Percentiles rank a stretch among this genome's conserved stretches.
Conservation (phyloP, 64 coral and sea anemone species). For the Platygyra sinensis region DNA sequence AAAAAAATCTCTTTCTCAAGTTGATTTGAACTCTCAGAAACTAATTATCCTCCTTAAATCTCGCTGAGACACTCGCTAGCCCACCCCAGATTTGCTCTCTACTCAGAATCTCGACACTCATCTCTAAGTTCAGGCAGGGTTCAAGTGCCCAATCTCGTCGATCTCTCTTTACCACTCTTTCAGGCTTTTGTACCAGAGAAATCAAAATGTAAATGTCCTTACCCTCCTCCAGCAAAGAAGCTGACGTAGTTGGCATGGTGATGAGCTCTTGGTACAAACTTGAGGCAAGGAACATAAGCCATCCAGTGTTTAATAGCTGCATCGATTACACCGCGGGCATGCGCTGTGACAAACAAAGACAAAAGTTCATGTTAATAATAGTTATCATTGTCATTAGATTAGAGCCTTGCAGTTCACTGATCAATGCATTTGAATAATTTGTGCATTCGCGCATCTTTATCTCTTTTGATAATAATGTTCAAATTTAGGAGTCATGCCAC, state of each 20-base stretch:
- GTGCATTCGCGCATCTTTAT: not conserved
- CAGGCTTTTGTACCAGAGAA: too few relatives aligned
- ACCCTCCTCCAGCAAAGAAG: slow-evolving; percentile 81
- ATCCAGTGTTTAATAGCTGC: slow-evolving; percentile 71
- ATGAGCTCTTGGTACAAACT: slow-evolving; percentile 16
- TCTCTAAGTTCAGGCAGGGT: too few relatives aligned
- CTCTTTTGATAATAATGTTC: not conserved
- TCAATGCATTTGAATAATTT: not conserved
- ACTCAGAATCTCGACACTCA: too few relatives aligned
- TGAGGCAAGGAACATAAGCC: slow-evolving; percentile 72
- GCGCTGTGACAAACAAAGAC: slow-evolving; percentile 37
- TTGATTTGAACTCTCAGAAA: too few relatives aligned
- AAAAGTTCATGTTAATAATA: not conserved
- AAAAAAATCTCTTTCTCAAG: too few relatives aligned
- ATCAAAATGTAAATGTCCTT: not conserved
- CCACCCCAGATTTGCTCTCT: too few relatives aligned
- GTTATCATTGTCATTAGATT: not conserved
- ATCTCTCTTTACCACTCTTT: too few relatives aligned
- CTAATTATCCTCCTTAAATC: too few relatives aligned
- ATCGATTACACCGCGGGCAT: slow-evolving; percentile 51
- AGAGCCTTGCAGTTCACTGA: not conserved
- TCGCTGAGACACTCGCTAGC: too few relatives aligned
- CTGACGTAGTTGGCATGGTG: slow-evolving; percentile 45
- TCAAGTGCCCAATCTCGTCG: too few relatives aligned
- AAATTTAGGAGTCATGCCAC: not conserved